Percentiles rank a stretch among this genome's conserved stretches.
Conservation (phyloP, 2,797 vertebrate species). For the Phylloscopus collybita region DNA sequence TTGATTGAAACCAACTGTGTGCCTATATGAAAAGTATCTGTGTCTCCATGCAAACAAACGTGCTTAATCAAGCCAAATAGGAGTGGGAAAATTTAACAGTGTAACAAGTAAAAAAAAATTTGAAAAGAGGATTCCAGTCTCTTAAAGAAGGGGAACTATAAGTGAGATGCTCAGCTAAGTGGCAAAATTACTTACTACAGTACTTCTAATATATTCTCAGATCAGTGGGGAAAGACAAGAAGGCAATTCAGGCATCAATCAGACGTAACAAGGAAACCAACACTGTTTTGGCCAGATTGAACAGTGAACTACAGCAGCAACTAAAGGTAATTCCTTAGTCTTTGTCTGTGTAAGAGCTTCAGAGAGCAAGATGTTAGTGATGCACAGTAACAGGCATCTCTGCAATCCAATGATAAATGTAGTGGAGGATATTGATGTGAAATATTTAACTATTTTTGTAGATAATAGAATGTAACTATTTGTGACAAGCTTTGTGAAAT, state of each 20-base stretch:
- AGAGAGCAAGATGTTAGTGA: background rate
- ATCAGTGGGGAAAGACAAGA: conserved; percentile 97
- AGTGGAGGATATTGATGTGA: background rate
- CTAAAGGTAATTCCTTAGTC: conserved; percentile 83
- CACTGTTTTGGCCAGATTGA: conserved; percentile 96
- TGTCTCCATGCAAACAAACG: background rate
- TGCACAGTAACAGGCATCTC: background rate
- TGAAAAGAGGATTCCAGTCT: background rate
- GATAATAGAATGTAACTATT: background rate
- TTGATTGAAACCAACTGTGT: background rate
- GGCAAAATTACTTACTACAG: background rate
- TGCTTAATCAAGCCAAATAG: background rate
- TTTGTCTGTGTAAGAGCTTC: background rate
- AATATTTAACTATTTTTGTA: background rate
- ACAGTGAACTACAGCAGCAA: conserved; percentile 98
- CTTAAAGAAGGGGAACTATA: background rate
- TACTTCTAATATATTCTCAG: conserved; percentile 76
- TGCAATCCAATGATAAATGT: background rate
- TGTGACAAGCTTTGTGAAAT: background rate
- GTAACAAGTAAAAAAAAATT: background rate
- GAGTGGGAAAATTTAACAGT: background rate
- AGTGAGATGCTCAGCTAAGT: background rate
- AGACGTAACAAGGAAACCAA: conserved; percentile 99
- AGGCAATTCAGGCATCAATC: conserved; percentile 98
- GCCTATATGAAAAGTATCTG: background rate